Evolutionary conservation across 2,888 invertebrate genomes (phyloP), one percentile per base, ranked within the genome.

Genomic region (Thelaira solivaga): DNA sequence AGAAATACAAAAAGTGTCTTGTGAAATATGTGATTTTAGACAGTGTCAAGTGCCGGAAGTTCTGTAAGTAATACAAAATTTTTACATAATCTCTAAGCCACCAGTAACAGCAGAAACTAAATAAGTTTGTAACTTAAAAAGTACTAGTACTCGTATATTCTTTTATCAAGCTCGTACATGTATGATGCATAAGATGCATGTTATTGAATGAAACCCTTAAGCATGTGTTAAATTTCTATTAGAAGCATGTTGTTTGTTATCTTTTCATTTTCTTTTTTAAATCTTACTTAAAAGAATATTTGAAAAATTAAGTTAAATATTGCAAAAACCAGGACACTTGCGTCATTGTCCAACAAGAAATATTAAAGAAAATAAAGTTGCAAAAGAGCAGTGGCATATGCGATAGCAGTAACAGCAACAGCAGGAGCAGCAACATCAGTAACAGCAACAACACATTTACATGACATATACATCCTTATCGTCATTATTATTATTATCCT

Each of bases 41-140:
- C 68, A 69, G 73, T 73, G 73, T 73, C 77, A 78, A 73, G 45
- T 78, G 77, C 77, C 77, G 73, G 77, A 78, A 78, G 68, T 73
- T 62, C 45, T 69, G 43, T 64, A 59, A 62, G 72, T 69, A 69
- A 78, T 64, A 73, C 18, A 51, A 78, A 73, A 73, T 65, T 73
- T n/a, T 43, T 69, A 53, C 20, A 67, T 59, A 36, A 16, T 22
- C 45, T 31, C 26, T 29, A 47, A 64, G 34, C 36, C 13, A 47
- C 53, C 4, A 41, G 18, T 22, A 53, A 36, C 43, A 26, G 22
- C n/a, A 51, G 22, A 43, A 31, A 8, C 13, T 20, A 61, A 39
- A 34, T 16, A 1, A 45, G 22, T 55, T 13, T 26, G 22, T n/a
- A 5, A 41, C 18, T 51, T 2, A 2, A 11, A 36, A 55, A 45